Conservation (phyloP, 2,113 vertebrate species). For the Thamnophis sirtalis region DNA sequence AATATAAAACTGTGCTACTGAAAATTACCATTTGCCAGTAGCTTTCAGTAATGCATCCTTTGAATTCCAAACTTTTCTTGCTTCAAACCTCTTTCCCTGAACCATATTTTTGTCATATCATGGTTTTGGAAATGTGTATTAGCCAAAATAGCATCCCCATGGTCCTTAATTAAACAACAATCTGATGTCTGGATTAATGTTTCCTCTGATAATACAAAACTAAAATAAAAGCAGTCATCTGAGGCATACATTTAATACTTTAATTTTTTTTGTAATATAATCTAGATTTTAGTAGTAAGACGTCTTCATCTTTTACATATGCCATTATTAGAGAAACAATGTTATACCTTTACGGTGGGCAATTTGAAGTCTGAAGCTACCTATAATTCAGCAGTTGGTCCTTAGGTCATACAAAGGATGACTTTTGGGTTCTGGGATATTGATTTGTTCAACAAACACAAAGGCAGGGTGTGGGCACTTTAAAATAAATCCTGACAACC, state of each 20-base stretch:
- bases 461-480: constrained; percentile 40
- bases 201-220: constrained; percentile 29
- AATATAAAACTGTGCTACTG: background rate
- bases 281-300: constrained; percentile 55
- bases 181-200: background rate
- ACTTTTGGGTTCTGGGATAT: constrained; percentile 55
- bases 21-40: background rate
- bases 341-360: constrained; percentile 54
- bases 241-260: constrained; percentile 59
- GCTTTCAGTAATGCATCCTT: background rate
- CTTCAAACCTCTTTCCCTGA: background rate
- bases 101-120: background rate
- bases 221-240: constrained; percentile 52
- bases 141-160: background rate
- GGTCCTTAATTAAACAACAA: background rate
- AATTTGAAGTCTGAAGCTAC: constrained; percentile 58
- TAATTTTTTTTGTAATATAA: constrained; percentile 64
- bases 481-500: constrained; percentile 49
- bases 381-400: constrained; percentile 67
- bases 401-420: constrained; percentile 66
- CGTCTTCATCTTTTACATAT: constrained; percentile 59
- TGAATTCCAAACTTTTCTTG: background rate
- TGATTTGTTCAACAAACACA: constrained; percentile 53
- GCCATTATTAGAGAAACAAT: constrained; percentile 53
- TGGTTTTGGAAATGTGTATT: background rate